Evolutionary conservation across 1,140 invertebrate species (phyloP), one percentile per base, ranked within the genome.

Genomic region (Drosophila mayri): DNA sequence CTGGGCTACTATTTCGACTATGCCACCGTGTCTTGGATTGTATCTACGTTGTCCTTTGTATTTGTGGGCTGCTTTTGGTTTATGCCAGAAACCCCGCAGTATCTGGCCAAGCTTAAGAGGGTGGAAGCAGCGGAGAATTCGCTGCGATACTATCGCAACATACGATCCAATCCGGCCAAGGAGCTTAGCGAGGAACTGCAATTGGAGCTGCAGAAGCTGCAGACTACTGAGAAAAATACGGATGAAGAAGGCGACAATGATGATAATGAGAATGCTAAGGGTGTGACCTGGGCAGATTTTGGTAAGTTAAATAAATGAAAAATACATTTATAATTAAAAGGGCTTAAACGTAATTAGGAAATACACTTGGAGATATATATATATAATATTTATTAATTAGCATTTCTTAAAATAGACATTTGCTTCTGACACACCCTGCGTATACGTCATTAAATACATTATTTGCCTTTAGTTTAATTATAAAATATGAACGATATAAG

Each of bases 71-170:
- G 91, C 4, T 94, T 94, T 67, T 70, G 93, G 12, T 93, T 93
- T 8, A 93, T 94, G 92, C 94, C 94, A 0, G 94, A 94, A 66
- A 94, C 94, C 0, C 94, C 94, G 1, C 93, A 93, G 37, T 93
- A 93, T 46, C 77, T 94, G 52, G 90, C 94, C 25, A 94, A 94
- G 37, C 80, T 92, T n/a, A 93, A 94, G n/a, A 94, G 93, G 52
- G 58, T 92, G 11, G 72, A 93, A 76, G 78, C 85, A 71, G 92
- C 92, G 0, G 90, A 93, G 38, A 55, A 77, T 1, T 68, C 92
- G 0, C 40, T 92, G 20, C 77, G 85, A 0, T 93, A 90, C 14
- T 93, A 90, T 70, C 78, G 87, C 20, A 92, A 93, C 47, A 79
- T 91, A 16, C 49, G 67, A 1, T n/a, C 55, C 0, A 57, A 59